Evolutionary conservation across 2,113 vertebrate genomes (phyloP).

Genomic region (Hippolais icterina): DNA sequence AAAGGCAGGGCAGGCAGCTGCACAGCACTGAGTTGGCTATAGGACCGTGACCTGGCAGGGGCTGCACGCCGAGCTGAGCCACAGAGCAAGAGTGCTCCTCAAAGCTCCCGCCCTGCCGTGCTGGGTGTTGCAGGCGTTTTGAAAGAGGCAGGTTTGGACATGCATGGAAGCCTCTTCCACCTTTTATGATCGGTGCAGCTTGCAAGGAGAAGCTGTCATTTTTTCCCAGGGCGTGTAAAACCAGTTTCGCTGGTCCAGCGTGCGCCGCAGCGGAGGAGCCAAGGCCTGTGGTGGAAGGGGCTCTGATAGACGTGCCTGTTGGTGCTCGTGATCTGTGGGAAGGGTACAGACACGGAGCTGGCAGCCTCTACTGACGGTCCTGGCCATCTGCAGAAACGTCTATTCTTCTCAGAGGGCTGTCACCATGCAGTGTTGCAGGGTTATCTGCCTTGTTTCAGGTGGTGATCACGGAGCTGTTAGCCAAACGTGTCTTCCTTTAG

Average conservation of each 20-base stretch:
- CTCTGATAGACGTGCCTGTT: background rate
- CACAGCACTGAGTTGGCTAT: background rate
- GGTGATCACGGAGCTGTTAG: background rate
- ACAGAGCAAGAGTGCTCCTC: background rate
- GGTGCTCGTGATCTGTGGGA: background rate
- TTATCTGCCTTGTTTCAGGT: accelerated
- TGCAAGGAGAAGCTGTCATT: constrained; percentile 69
- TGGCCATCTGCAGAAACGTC: background rate
- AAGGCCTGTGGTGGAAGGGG: background rate
- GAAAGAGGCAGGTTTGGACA: constrained; percentile 66
- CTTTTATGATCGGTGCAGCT: constrained; percentile 54
- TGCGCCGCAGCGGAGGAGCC: background rate
- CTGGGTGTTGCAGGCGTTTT: background rate
- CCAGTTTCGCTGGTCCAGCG: constrained; percentile 71
- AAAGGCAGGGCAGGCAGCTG: background rate
- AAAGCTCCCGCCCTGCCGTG: background rate
- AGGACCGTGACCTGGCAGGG: background rate
- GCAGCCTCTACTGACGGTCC: background rate
- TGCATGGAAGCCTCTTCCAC: constrained; percentile 45
- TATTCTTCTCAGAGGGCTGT: background rate
- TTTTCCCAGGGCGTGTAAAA: constrained; percentile 75
- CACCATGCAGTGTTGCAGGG: accelerated
- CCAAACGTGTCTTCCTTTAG: background rate
- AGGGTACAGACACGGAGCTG: background rate
- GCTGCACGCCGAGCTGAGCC: background rate